These are phyloP conservation scores for Ophiothrix spiculata DNA, from an alignment of 35 echinoderm and acorn worm genomes.

Conservation along the genomic window DNA sequence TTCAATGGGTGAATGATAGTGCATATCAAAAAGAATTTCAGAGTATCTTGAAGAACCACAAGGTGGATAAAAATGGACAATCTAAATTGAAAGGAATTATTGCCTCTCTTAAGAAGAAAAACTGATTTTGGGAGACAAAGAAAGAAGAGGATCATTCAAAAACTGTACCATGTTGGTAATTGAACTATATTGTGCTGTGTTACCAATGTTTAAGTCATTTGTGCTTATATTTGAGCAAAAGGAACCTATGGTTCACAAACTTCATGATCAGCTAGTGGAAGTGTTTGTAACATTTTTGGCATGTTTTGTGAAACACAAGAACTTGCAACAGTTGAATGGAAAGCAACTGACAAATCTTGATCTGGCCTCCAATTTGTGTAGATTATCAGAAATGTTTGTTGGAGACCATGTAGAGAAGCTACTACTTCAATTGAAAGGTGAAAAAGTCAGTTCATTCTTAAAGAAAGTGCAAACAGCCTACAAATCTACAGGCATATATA, in stretches of 20 bases:
- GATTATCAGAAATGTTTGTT: conserved; percentile 36
- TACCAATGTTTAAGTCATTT: conserved; percentile 57
- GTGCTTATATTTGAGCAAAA: conserved; percentile 57
- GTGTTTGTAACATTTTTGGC: conserved; percentile 47
- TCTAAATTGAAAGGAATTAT: conserved; percentile 6
- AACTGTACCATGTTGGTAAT: conserved; percentile 33
- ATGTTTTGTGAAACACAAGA: conserved; percentile 56
- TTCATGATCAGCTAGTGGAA: conserved; percentile 44
- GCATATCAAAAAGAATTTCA: too few species aligned
- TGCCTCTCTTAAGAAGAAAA: conserved; percentile 44
- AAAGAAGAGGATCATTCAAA: conserved; percentile 42
- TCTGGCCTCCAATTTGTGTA: conserved; percentile 26
- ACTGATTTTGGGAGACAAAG: conserved; percentile 14
- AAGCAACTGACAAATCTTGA: conserved; percentile 33
- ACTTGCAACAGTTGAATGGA: conserved; percentile 18
- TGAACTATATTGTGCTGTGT: conserved; percentile 45
- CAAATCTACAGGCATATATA: conserved; percentile 31
- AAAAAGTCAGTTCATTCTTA: conserved; percentile 22
- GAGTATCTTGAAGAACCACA: too few species aligned
- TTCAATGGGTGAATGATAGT: too few species aligned
- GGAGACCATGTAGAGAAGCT: conserved; percentile 28
- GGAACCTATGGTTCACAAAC: conserved; percentile 37
- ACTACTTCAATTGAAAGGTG: conserved; percentile 29
- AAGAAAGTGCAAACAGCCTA: conserved; percentile 43
- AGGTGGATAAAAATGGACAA: too few species aligned